phyloP scores from a whole-genome alignment of 2,888 invertebrate genomes.

The Xestia c-nigrum region DNA sequence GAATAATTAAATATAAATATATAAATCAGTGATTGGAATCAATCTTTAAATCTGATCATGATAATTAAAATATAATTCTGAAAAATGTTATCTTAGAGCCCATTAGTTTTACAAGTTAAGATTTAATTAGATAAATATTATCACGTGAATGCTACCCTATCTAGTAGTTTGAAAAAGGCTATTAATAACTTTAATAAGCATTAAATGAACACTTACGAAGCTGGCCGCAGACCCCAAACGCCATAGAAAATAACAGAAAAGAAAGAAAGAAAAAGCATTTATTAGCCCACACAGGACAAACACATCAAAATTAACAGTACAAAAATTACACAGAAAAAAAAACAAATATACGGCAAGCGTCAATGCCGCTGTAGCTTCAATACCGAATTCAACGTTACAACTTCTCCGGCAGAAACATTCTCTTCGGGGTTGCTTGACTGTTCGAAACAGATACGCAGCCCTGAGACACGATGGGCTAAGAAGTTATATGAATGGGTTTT shows the following conservation, averaged over 20 bases:
- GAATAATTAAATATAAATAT: conserved; percentile 37
- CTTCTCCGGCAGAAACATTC: neutral
- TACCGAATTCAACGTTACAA: neutral
- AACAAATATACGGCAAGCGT: no score
- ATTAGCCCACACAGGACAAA: no score
- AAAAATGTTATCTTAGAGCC: conserved; percentile 28
- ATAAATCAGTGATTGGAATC: conserved; percentile 36
- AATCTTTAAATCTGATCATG: conserved; percentile 38
- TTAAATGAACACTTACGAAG: neutral
- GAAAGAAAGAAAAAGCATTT: no score
- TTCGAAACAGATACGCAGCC: no score
- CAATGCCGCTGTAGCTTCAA: neutral
- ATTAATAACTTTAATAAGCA: conserved; percentile 9
- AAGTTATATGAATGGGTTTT: no score
- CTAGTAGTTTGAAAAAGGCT: neutral
- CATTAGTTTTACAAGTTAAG: conserved; percentile 40
- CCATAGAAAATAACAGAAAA: neutral
- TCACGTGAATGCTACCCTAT: conserved; percentile 13
- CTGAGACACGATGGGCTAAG: no score
- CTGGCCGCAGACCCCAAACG: neutral
- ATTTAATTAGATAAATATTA: conserved; percentile 23
- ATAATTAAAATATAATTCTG: conserved; percentile 25
- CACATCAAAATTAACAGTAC: no score
- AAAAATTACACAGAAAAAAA: no score
- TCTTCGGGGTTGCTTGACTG: neutral